phyloP scores from a whole-genome alignment of 2,113 vertebrate genomes.

The Rattus rattus region DNA sequence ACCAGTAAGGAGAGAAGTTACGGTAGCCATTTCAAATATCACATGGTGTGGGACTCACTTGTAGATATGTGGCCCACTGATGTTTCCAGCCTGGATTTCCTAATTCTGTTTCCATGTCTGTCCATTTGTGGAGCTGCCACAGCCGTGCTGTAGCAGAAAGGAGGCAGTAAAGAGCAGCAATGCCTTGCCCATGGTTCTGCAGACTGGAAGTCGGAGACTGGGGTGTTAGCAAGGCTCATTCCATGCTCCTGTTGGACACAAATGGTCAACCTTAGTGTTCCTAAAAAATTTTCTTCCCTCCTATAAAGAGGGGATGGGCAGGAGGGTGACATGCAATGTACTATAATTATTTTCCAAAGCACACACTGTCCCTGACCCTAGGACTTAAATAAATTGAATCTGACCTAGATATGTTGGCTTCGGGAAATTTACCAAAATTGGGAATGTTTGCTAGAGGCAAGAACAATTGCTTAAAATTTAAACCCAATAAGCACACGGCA shows the following conservation, averaged over 20 bases:
- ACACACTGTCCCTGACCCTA: not conserved
- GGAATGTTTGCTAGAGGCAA: not conserved
- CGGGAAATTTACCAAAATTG: not conserved
- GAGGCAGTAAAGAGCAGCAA: not conserved
- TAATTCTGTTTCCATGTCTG: not conserved
- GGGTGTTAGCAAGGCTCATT: not conserved
- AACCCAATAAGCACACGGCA: not conserved
- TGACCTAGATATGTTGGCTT: not conserved
- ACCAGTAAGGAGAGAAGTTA: not conserved
- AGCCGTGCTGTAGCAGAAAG: accelerated
- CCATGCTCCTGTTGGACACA: not conserved
- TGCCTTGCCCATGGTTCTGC: no score
- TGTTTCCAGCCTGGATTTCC: not conserved
- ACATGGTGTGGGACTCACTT: accelerated
- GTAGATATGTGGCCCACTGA: not conserved
- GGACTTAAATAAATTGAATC: not conserved
- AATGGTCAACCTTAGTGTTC: not conserved
- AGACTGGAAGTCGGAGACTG: not conserved
- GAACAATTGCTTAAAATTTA: not conserved
- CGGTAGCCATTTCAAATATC: no score
- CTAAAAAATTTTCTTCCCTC: not conserved
- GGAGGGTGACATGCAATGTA: not conserved
- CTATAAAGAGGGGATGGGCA: not conserved
- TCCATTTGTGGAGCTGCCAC: not conserved
- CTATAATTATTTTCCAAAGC: not conserved